Percentiles rank a stretch among this genome's conserved stretches.
phyloP scores from a whole-genome alignment of 2,113 vertebrate genomes.

The Peucedramus taeniatus region DNA sequence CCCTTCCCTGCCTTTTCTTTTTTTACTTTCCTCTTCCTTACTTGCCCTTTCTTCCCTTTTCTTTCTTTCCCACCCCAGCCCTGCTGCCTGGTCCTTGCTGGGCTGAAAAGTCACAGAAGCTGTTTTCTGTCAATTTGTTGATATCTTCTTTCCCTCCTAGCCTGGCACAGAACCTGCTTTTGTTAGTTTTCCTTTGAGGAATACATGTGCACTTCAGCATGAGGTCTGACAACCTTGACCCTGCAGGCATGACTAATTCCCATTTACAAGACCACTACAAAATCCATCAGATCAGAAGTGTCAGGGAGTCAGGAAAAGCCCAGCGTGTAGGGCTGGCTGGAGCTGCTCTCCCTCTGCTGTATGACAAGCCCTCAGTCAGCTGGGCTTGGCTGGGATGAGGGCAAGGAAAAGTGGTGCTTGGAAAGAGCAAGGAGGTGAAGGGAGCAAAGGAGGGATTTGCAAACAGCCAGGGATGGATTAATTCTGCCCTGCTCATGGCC shows the following conservation, averaged over 20 bases:
- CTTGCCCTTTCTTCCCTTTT: neutral
- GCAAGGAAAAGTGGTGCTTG: neutral
- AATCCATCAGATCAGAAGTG: slow-evolving; percentile 41
- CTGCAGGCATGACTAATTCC: slow-evolving; percentile 54
- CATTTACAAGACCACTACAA: slow-evolving; percentile 54
- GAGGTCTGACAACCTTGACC: slow-evolving; percentile 62
- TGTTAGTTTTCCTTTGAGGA: slow-evolving; percentile 62
- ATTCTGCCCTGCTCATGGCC: neutral
- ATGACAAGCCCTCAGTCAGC: neutral
- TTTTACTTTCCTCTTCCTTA: neutral
- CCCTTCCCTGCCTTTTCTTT: fast-evolving
- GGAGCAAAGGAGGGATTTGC: neutral
- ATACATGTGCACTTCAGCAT: slow-evolving; percentile 60
- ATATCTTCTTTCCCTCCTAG: slow-evolving; percentile 19
- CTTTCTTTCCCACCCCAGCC: neutral
- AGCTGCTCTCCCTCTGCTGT: neutral
- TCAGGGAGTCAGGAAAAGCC: slow-evolving; percentile 46
- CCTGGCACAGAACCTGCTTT: slow-evolving; percentile 1
- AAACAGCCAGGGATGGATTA: neutral
- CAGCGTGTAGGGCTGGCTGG: neutral
- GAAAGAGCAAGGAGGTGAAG: neutral
- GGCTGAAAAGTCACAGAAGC: slow-evolving; percentile 33
- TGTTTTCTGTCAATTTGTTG: slow-evolving; percentile 48
- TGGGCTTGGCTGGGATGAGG: neutral
- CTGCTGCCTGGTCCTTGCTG: neutral